Percentiles rank a stretch among this genome's conserved stretches.
phyloP scores from a whole-genome alignment of 2,113 vertebrate genomes.

The Chamaetylas fuelleborni region DNA sequence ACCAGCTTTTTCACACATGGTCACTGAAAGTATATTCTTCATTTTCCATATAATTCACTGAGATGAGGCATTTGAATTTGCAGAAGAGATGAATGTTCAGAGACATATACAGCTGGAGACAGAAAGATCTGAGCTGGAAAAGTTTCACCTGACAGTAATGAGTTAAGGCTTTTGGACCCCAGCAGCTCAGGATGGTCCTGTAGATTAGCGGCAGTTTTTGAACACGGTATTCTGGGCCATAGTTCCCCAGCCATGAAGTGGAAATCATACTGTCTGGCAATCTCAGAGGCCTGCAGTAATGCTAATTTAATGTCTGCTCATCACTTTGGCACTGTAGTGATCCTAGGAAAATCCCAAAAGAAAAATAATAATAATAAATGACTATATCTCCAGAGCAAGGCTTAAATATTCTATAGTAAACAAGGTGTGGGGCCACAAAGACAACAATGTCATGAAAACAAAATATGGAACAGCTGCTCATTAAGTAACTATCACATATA shows the following conservation, averaged over 20 bases:
- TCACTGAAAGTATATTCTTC: background rate
- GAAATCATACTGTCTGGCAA: background rate
- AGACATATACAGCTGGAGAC: background rate
- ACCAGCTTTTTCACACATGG: background rate
- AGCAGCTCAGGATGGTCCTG: background rate
- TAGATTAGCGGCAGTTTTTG: background rate
- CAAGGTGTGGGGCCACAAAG: background rate
- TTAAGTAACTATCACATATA: background rate
- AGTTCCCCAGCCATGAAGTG: background rate
- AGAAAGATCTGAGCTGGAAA: background rate
- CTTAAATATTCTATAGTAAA: conserved; percentile 5
- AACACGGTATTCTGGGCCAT: background rate
- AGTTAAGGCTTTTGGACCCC: background rate
- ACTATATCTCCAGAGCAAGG: background rate
- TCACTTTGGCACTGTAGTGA: background rate
- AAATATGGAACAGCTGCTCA: conserved; percentile 1
- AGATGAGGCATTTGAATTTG: background rate
- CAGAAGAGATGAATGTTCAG: background rate
- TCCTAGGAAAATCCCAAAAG: background rate
- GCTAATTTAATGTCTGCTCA: background rate
- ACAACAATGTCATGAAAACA: background rate
- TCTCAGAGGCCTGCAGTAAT: background rate
- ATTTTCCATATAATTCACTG: background rate
- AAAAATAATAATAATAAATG: conserved; percentile 6
- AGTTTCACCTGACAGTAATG: background rate